A percentile compares a stretch with the other conserved stretches of the same genome.
Conservation (phyloP, 2,797 vertebrate genomes). For the Simalia tracyae region DNA sequence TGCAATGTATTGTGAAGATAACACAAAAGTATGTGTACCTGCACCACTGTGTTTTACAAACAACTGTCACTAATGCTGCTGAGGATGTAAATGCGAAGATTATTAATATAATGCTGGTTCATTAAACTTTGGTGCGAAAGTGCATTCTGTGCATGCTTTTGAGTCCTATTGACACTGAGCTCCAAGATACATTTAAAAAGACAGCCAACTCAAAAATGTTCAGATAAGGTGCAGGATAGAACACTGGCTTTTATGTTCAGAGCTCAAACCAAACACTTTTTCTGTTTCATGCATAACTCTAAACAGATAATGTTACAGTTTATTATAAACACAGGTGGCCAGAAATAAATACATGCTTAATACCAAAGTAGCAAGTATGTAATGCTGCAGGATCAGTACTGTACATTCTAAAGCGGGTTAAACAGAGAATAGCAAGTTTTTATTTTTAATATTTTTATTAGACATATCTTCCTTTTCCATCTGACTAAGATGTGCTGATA, state of each 20-base stretch:
- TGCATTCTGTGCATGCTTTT: not conserved
- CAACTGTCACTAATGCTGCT: not conserved
- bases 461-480: too few species aligned
- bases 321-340: not conserved
- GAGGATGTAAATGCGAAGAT: not conserved
- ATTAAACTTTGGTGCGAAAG: not conserved
- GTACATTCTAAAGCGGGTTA: too few species aligned
- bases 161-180: not conserved
- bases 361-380: not conserved
- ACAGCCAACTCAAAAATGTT: not conserved
- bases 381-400: not conserved
- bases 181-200: not conserved
- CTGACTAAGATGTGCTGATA: too few species aligned
- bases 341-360: not conserved
- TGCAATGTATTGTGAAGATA: too few species aligned
- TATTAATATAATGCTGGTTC: not conserved
- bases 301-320: not conserved
- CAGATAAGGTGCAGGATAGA: not conserved
- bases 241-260: not conserved
- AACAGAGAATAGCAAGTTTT: too few species aligned
- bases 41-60: not conserved
- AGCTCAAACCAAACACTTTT: not conserved
- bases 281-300: not conserved
- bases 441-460: too few species aligned
- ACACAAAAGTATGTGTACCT: not conserved